phyloP scores from a whole-genome alignment of 2,113 vertebrate genomes.

The Antigone vipio region DNA sequence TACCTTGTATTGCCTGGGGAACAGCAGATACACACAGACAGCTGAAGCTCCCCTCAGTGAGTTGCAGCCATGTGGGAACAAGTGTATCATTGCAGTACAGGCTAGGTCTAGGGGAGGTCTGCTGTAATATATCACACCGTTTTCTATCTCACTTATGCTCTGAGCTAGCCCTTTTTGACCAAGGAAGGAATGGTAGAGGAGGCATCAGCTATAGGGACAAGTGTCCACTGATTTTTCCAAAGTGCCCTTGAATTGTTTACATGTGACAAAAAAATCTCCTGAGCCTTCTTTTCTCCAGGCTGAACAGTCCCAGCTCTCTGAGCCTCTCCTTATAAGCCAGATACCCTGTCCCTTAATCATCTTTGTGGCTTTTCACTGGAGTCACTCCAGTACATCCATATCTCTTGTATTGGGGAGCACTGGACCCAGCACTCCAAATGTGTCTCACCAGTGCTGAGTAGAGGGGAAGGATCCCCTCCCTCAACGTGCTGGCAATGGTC shows the following conservation, averaged over 20 bases:
- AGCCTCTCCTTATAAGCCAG: background rate
- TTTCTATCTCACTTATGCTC: background rate
- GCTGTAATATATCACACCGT: background rate
- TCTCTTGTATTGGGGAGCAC: background rate
- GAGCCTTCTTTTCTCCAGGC: background rate
- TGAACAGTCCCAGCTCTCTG: background rate
- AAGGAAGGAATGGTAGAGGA: background rate
- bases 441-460: background rate
- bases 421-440: background rate
- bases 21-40: background rate
- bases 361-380: background rate
- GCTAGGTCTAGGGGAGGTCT: background rate
- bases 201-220: background rate
- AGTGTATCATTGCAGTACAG: background rate
- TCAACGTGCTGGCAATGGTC: background rate
- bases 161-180: background rate
- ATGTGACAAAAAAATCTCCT: background rate
- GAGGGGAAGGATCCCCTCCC: background rate
- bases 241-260: background rate
- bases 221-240: background rate
- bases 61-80: background rate
- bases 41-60: background rate
- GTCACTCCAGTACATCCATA: background rate
- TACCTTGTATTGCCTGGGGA: background rate
- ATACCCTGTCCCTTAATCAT: background rate